Evolutionary conservation across 2,888 invertebrate species (phyloP), one percentile per base, ranked within the genome.

Genomic region (Morpho deidamia): DNA sequence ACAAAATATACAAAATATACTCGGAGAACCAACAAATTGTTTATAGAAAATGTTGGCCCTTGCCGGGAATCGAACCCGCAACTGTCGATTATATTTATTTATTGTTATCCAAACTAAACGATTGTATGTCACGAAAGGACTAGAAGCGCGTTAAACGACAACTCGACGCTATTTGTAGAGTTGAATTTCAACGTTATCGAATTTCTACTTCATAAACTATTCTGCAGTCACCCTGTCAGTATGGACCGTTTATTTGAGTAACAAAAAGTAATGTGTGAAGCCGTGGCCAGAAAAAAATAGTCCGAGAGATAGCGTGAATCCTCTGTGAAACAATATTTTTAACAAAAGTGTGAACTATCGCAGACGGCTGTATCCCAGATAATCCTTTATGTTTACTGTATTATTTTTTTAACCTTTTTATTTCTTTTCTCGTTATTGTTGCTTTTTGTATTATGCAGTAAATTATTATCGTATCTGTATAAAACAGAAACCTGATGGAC

Each of bases 171-270:
- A 72, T 73, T 74, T 69, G 64, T 62, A 51, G 70, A 69, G 71
- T 77, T 67, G 68, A 69, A 73, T 78, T 74, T 77, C 75, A 79
- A 71, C 68, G 63, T 63, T 77, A 81, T 81, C 71, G 70, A 73
- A 74, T 79, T 74, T 75, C 71, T 63, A 72, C 73, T 72, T 73
- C 67, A 75, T 75, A 71, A 76, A 76, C 70, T 78, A 76, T 77
- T 74, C 68, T 53, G 60, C 58, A 59, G 65, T 64, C 49, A 55
- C 58, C 57, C 60, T 62, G 53, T 61, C 60, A 61, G 58, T 64
- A 58, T 58, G 60, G 55, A 38, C 55, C 60, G 62, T 61, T 59
- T 63, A 58, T 64, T 64, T 61, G 59, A 60, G 54, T 51, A 58
- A 61, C 62, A 59, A 61, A 64, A 66, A 61, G 55, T 60, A 59